These are phyloP conservation scores for Prosapia bicincta DNA, from an alignment of 2,888 invertebrate genomes.

Conservation along the genomic window DNA sequence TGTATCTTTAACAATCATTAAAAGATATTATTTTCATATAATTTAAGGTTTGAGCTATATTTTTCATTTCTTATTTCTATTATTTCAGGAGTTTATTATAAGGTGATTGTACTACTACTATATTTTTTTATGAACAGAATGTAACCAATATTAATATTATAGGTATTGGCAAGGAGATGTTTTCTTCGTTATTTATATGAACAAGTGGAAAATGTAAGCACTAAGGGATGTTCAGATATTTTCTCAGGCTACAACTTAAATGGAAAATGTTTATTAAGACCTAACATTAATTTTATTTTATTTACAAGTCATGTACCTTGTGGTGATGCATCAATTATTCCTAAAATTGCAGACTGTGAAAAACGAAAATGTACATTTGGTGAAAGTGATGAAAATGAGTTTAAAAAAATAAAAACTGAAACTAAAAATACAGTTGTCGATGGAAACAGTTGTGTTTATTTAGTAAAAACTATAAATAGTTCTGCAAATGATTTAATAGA, in stretches of 20 bases:
- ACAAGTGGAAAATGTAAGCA: conserved; percentile 52
- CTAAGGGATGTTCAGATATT: conserved; percentile 39
- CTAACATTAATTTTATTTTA: conserved; percentile 69
- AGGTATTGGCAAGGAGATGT: conserved; percentile 71
- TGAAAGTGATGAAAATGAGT: conserved; percentile 31
- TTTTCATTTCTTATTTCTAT: no score
- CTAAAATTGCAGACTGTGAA: conserved; percentile 46
- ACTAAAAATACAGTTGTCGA: conserved; percentile 35
- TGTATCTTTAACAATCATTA: no score
- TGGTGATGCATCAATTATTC: conserved; percentile 88
- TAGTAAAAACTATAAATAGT: neutral
- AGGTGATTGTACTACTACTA: no score
- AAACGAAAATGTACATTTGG: neutral
- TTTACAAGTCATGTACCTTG: conserved; percentile 87
- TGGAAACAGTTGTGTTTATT: neutral
- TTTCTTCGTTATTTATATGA: conserved; percentile 73
- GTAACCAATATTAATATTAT: conserved; percentile 17
- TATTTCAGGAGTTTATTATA: no score
- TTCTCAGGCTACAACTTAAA: conserved; percentile 37
- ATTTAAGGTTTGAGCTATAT: no score
- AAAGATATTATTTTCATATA: no score
- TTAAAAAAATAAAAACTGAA: conserved; percentile 31
- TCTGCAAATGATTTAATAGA: neutral
- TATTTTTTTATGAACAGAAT: no score
- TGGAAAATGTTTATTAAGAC: conserved; percentile 51